A percentile compares a stretch with the other conserved stretches of the same genome.
phyloP scores from a whole-genome alignment of 1,140 invertebrate genomes.

The Dendroctonus ponderosae region DNA sequence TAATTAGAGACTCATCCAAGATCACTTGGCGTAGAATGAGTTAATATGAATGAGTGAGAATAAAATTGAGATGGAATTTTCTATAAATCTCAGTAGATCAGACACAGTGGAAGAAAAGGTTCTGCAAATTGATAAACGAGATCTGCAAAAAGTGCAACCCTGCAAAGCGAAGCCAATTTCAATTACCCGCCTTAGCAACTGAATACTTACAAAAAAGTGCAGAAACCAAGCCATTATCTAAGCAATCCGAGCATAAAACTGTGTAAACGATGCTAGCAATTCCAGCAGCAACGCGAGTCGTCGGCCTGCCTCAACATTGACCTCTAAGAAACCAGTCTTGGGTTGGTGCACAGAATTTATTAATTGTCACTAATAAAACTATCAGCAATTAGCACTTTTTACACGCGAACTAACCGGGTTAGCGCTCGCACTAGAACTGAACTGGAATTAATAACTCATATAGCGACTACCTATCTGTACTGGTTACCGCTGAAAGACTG shows the following conservation, averaged over 20 bases:
- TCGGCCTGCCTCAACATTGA: conserved; percentile 34
- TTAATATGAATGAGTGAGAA: too few species aligned
- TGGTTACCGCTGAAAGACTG: not conserved
- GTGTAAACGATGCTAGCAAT: conserved; percentile 13
- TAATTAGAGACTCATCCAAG: too few species aligned
- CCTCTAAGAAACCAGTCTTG: conserved; percentile 31
- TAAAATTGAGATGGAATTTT: too few species aligned
- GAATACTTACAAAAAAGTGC: conserved; percentile 20
- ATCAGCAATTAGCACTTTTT: conserved; percentile 19
- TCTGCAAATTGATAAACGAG: too few species aligned
- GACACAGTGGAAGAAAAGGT: too few species aligned
- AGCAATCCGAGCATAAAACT: not conserved
- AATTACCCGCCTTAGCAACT: not conserved
- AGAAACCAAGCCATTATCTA: conserved; percentile 22
- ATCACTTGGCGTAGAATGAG: too few species aligned
- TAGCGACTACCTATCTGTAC: not conserved
- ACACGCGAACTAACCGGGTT: conserved; percentile 15
- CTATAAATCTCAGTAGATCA: too few species aligned
- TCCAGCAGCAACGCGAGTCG: conserved; percentile 5
- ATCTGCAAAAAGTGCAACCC: too few species aligned
- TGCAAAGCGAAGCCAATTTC: too few species aligned
- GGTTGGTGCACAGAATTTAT: conserved; percentile 14
- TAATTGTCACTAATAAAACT: conserved; percentile 23
- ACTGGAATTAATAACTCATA: not conserved
- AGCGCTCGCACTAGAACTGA: conserved; percentile 1